A percentile compares a stretch with the other conserved stretches of the same genome.
Evolutionary conservation across 37 sponge, comb jelly and placozoan species (phyloP).

Genomic region (Cladorhizidae sp.): DNA sequence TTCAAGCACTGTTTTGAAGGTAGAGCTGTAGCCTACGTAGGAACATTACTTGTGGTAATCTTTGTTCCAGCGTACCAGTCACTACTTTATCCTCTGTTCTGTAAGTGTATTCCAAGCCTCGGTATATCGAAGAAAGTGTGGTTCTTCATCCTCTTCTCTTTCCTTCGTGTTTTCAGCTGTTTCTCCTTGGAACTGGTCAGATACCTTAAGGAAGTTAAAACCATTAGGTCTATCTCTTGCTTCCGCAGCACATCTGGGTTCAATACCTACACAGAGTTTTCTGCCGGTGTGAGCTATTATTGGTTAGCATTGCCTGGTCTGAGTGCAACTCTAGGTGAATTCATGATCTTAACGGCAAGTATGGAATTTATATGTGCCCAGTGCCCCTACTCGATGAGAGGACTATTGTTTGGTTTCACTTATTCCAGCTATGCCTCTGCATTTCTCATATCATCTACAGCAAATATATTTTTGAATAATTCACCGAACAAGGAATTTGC

Average conservation of each 20-base stretch:
- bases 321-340: background rate
- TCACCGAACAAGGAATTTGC: too few species aligned
- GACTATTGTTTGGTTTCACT: background rate
- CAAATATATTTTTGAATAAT: too few species aligned
- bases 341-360: background rate
- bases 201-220: too few species aligned
- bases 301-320: background rate
- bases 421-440: too few species aligned
- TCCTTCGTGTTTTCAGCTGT: too few species aligned
- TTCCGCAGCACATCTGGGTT: too few species aligned
- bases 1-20: background rate
- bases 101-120: too few species aligned
- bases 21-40: background rate
- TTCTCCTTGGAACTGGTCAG: background rate
- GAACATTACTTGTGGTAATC: background rate
- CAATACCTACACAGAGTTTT: too few species aligned
- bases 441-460: too few species aligned
- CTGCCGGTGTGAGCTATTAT: background rate
- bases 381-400: background rate
- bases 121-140: background rate
- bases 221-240: too few species aligned
- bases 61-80: background rate
- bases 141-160: background rate
- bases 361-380: background rate
- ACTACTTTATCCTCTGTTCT: background rate